Conservation (phyloP, 2,797 vertebrate species). For the Eulemur mongoz region DNA sequence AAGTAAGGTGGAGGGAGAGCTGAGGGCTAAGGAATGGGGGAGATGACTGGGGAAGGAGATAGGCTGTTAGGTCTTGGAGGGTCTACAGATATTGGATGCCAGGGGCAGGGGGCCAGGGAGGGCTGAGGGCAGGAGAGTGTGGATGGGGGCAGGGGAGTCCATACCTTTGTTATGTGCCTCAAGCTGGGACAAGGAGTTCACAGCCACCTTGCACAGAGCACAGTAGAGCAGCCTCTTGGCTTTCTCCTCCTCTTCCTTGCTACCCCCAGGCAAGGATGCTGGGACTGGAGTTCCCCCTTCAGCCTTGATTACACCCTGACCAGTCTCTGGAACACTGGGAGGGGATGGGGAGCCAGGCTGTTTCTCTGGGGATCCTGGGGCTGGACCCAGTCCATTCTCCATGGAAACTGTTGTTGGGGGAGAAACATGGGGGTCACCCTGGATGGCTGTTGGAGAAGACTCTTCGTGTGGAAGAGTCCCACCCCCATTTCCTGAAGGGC, state of each 20-base stretch:
- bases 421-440: constrained; percentile 63
- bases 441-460: constrained; percentile 47
- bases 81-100: background rate
- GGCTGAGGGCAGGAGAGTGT: background rate
- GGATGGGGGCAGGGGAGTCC: background rate
- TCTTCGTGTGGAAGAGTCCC: constrained; percentile 41
- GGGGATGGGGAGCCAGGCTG: constrained; percentile 79
- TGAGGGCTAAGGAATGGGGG: background rate
- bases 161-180: constrained; percentile 96
- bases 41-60: background rate
- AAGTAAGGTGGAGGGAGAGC: background rate
- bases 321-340: constrained; percentile 71
- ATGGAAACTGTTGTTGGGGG: constrained; percentile 73
- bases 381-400: constrained; percentile 78
- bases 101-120: background rate
- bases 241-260: constrained; percentile 92
- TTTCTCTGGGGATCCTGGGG: constrained; percentile 79
- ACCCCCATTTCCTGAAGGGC: constrained; percentile 61
- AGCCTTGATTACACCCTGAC: constrained; percentile 59
- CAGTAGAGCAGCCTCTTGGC: constrained; percentile 91
- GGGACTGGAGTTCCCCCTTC: constrained; percentile 58
- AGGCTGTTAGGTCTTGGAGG: background rate
- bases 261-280: constrained; percentile 66
- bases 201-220: constrained; percentile 93
- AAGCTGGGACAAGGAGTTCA: constrained; percentile 92